Percentiles rank a stretch among this genome's conserved stretches.
Conservation (phyloP, 2,797 vertebrate species). For the Cyprinella venusta region DNA sequence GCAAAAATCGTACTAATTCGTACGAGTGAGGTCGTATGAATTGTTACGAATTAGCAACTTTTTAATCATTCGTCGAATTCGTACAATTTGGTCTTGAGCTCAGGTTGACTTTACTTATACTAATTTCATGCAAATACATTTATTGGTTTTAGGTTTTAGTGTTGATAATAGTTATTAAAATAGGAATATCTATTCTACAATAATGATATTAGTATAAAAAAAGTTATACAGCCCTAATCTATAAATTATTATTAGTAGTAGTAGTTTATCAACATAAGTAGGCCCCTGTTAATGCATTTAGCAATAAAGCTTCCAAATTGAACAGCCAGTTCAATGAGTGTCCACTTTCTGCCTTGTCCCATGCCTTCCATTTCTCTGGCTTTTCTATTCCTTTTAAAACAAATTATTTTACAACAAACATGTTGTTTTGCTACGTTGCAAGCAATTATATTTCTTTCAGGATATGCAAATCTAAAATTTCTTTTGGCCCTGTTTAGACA, state of each 20-base stretch:
- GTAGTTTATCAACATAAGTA: too few relatives aligned
- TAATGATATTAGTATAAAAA: not conserved
- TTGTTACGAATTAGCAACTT: too few relatives aligned
- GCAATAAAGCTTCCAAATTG: not conserved
- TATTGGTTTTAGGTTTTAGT: not conserved
- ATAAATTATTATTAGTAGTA: not conserved
- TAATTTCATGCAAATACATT: not conserved
- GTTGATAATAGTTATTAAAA: not conserved
- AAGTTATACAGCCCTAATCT: not conserved
- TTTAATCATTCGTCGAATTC: too few relatives aligned
- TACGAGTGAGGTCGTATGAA: too few relatives aligned
- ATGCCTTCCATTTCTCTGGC: not conserved
- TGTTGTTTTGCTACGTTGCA: conserved; percentile 9
- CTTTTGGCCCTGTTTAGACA: not conserved
- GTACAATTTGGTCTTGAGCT: too few relatives aligned
- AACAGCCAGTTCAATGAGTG: not conserved
- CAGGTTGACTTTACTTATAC: too few relatives aligned
- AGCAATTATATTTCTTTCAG: not conserved
- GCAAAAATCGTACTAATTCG: too few relatives aligned
- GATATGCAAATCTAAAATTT: conserved; percentile 25
- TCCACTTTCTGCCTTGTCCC: not conserved
- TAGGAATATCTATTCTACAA: too few relatives aligned
- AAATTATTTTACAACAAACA: conserved; percentile 6
- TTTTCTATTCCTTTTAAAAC: too few relatives aligned
- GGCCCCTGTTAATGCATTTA: not conserved